Evolutionary conservation across 2,113 vertebrate species (phyloP), one percentile per base, ranked within the genome.

Genomic region (Rhodinocichla rosea): DNA sequence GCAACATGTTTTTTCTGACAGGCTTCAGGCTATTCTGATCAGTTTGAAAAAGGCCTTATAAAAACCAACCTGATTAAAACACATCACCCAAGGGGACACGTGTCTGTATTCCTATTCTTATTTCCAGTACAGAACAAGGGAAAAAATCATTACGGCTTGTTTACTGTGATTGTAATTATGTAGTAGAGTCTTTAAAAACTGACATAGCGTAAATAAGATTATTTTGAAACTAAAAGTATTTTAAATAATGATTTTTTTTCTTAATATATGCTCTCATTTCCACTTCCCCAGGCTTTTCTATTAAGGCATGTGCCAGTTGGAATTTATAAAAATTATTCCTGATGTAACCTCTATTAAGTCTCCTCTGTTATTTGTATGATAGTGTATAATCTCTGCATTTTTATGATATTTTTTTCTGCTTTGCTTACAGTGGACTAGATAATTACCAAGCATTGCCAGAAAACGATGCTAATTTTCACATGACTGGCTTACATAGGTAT

Each of bases 41-140:
- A 82, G 60, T 95, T 97, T 91, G 75, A 79, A 91, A 96, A 96
- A 92, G 69, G 44, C 57, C 26, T 86, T 95, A 56, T 83, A 93
- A 95, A 97, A 94, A 52, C 7, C 53, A 92, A 15, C 47, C 83
- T 88, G 68, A 96, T 81, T 90, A 92, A 94, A 88, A 87, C 78
- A 83, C 12, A 73, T 86, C 68, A 83, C 67, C 71, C 91, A 74
- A 65, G 35, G 73, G 87, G 94, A 67, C 22, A 68, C 0, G 0
- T 78, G 70, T 90, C 80, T 95, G 63, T 63, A 45, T 77, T 70
- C 28, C 89, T 89, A 63, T 85, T 97, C 96, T 89, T 57, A 79
- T 89, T 95, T 95, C 44, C 42, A 82, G 35, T 39, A 80, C 62
- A 88, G 89, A 95, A 87, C 23, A 45, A 59, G 3, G 69, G 64